Percentiles rank a stretch among this genome's conserved stretches.
Evolutionary conservation across 2,888 invertebrate species (phyloP).

Genomic region (Eupithecia centaureata): DNA sequence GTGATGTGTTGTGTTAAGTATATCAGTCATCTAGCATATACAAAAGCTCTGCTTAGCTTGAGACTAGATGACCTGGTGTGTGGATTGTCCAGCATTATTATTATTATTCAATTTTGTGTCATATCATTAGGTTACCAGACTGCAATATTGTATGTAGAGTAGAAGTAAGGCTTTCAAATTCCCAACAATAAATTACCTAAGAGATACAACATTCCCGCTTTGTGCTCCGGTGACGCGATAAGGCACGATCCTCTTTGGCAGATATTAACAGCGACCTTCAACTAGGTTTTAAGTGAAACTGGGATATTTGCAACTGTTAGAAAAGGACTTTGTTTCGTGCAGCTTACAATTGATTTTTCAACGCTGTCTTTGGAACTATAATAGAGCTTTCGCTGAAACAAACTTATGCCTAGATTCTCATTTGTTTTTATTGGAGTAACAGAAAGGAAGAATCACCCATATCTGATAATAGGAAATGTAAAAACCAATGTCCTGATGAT

Average conservation of each 20-base stretch:
- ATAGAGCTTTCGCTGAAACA: too few relatives aligned
- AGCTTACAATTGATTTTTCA: background rate
- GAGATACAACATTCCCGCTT: constrained; percentile 55
- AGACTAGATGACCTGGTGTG: too few relatives aligned
- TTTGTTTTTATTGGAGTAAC: too few relatives aligned
- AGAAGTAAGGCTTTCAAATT: constrained; percentile 29
- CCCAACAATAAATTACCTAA: constrained; percentile 46
- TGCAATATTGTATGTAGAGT: background rate
- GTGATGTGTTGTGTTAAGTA: too few relatives aligned
- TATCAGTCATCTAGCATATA: too few relatives aligned
- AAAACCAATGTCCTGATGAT: too few relatives aligned
- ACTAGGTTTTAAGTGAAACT: constrained; percentile 44
- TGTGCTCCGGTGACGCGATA: constrained; percentile 53
- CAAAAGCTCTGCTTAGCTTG: too few relatives aligned
- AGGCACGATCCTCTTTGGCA: constrained; percentile 54
- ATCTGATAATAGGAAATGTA: too few relatives aligned
- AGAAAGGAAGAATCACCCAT: too few relatives aligned
- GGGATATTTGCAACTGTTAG: background rate
- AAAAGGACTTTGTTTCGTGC: background rate
- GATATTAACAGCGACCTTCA: constrained; percentile 53
- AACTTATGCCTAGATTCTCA: too few relatives aligned
- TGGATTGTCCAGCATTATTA: too few relatives aligned
- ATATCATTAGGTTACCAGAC: background rate
- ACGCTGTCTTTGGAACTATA: background rate
- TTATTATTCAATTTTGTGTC: background rate